Evolutionary conservation across 2,797 vertebrate genomes (phyloP).

Genomic region (Antrozous pallidus): DNA sequence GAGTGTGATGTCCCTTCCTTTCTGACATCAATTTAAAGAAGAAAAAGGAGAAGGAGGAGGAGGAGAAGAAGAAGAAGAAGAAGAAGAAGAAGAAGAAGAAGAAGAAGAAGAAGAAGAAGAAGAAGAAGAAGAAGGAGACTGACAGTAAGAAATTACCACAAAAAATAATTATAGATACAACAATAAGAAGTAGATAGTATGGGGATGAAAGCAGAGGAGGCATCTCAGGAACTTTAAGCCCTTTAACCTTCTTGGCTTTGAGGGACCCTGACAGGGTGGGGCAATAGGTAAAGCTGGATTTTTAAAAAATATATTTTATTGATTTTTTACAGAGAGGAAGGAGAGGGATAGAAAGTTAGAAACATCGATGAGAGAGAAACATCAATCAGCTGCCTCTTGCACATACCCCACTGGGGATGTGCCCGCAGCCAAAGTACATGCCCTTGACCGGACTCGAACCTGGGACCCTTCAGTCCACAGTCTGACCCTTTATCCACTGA

Average conservation of each 20-base stretch:
- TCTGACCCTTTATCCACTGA: too few relatives aligned
- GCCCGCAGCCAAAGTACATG: too few relatives aligned
- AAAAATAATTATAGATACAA: neutral
- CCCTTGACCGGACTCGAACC: too few relatives aligned
- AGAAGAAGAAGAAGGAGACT: neutral
- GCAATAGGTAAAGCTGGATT: neutral
- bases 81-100: neutral
- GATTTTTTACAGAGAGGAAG: too few relatives aligned
- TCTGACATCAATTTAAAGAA: neutral
- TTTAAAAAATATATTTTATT: too few relatives aligned
- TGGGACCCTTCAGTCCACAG: too few relatives aligned
- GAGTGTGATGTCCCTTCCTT: too few relatives aligned
- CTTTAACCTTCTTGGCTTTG: neutral
- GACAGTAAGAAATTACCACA: neutral
- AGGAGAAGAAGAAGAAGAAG: neutral
- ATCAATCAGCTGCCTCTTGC: too few relatives aligned
- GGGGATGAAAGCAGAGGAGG: neutral
- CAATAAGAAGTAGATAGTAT: neutral
- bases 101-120: neutral
- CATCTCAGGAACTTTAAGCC: neutral
- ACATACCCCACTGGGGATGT: too few relatives aligned
- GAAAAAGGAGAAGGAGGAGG: too few relatives aligned
- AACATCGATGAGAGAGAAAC: too few relatives aligned
- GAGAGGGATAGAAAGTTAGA: too few relatives aligned
- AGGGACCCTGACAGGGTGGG: neutral